phyloP scores from a whole-genome alignment of 2,797 vertebrate species.

The Tangara arthus region DNA sequence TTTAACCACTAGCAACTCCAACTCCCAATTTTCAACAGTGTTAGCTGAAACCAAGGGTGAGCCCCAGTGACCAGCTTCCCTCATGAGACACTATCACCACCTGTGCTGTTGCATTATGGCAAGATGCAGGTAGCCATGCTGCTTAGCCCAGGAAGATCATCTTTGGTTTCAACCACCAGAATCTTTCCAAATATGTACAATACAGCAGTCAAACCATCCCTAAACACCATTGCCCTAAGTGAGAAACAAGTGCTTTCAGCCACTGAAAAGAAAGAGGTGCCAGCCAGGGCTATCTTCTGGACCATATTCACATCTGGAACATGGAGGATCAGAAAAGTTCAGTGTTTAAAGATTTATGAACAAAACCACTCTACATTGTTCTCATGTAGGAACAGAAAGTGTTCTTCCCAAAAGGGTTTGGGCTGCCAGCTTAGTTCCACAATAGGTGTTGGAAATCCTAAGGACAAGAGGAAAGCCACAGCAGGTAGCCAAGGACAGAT shows the following conservation, averaged over 20 bases:
- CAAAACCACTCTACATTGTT: background rate
- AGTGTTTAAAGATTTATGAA: slow-evolving; percentile 3
- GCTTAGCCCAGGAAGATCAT: background rate
- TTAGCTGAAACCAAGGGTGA: background rate
- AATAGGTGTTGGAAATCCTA: background rate
- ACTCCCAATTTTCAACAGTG: background rate
- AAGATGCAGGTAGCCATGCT: background rate
- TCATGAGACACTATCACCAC: background rate
- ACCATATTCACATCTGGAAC: slow-evolving; percentile 13
- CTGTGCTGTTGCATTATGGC: background rate
- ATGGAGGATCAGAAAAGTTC: background rate
- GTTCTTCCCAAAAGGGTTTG: background rate
- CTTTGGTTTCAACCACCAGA: slow-evolving; percentile 16
- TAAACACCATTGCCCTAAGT: background rate
- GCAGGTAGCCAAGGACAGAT: background rate
- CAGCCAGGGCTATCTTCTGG: background rate
- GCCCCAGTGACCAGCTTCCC: background rate
- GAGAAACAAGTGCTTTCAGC: background rate
- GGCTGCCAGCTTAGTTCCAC: background rate
- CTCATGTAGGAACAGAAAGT: background rate
- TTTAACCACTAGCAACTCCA: background rate
- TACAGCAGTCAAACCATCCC: background rate
- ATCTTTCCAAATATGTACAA: background rate
- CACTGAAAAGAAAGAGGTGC: background rate
- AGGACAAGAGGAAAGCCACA: background rate